Base-by-base conservation (phyloP, 2,888 invertebrate genomes). In the Drosophila multiciliata region DNA sequence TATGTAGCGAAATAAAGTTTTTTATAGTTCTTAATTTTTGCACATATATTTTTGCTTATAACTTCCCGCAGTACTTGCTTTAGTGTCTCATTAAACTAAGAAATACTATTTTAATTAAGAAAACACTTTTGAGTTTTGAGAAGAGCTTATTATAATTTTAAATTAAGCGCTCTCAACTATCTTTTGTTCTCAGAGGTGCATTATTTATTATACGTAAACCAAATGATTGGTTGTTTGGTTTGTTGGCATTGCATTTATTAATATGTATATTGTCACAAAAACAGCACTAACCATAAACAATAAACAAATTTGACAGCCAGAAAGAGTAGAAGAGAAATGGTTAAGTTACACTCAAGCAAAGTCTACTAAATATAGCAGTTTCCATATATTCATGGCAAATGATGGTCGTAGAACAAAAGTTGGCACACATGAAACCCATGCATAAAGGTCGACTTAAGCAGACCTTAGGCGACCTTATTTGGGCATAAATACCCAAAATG, bases 311-410 rank as follows among this genome's bases (percentile, higher is more conserved):
- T 60, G 48, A 26, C 78, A 78, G 52, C 58, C 64, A 36, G 23
- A 17, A 45, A 23, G 45, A 23, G 23, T 2, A 15, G 40, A 29
- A 20, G 49, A 48, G 11, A 49, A 53, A 33, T 57, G 57, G 23
- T 52, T 66, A 33, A 36, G 32, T 33, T 26, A 20, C 54, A 50
- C 20, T 45, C 48, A 50, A 40, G 54, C 40, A 75, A 66, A 69
- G 63, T 66, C 68, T 69, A 83, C 73, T 86, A 86, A 72, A 75
- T 73, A 73, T 75, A 88, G 75, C 89, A 58, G 75, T 78, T 72
- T 81, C 73, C 86, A 87, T 87, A 85, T 85, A 85, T 85, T 85
- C 90, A 85, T 85, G 90, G 86, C 83, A 80, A 85, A 75, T 87
- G 80, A 85, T 89, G 57, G 36, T 61, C 68, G 67, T 71, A 64